Evolutionary conservation across 2,797 vertebrate species (phyloP).

Genomic region (Myripristis jacobus): DNA sequence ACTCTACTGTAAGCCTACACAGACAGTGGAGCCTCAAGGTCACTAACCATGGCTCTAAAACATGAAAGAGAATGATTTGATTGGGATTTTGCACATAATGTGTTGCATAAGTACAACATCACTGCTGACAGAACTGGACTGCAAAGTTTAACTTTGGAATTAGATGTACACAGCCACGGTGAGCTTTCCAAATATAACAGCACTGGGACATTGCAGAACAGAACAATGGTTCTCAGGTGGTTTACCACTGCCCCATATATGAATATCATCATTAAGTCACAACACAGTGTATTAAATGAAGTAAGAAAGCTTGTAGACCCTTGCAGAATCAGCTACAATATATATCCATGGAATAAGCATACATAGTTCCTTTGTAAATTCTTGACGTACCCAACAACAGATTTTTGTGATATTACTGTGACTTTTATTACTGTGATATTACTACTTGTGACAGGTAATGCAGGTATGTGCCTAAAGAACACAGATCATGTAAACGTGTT

Average conservation of each 20-base stretch:
- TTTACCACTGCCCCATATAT: not conserved
- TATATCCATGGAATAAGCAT: not conserved
- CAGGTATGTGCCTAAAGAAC: not conserved
- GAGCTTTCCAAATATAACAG: conserved; percentile 11
- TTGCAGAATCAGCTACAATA: conserved; percentile 1
- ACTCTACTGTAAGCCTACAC: conserved; percentile 20
- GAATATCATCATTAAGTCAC: not conserved
- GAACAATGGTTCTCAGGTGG: not conserved
- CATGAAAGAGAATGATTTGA: conserved; percentile 13
- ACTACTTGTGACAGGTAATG: conserved; percentile 4
- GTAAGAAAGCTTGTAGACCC: not conserved
- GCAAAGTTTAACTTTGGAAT: conserved; percentile 4
- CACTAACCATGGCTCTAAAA: conserved; percentile 19
- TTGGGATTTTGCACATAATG: conserved; percentile 23
- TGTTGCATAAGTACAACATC: conserved; percentile 1
- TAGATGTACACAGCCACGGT: conserved; percentile 13
- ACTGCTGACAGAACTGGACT: not conserved
- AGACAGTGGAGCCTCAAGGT: conserved; percentile 42
- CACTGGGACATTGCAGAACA: not conserved
- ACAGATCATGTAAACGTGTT: not conserved
- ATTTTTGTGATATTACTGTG: too few species aligned
- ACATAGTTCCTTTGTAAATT: conserved; percentile 18
- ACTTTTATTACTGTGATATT: conserved; percentile 1
- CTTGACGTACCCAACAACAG: too few species aligned
- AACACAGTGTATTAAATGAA: not conserved